Evolutionary conservation across 2,113 vertebrate species (phyloP).

Genomic region (Syngnathoides biaculeatus): DNA sequence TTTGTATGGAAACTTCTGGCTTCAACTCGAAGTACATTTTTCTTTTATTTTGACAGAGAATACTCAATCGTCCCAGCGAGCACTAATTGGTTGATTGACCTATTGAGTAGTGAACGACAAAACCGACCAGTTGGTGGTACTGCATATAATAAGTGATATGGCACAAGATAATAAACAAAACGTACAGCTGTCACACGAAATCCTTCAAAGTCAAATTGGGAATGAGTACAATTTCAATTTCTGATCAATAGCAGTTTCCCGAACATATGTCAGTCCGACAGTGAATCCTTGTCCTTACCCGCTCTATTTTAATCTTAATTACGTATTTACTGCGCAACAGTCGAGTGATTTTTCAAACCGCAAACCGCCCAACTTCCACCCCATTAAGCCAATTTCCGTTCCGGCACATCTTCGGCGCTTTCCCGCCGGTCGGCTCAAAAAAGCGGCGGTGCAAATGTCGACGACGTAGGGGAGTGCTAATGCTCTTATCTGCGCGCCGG

Average conservation of each 20-base stretch:
- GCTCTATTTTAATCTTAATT: background rate
- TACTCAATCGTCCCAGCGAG: too few species aligned
- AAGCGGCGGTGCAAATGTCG: conserved; percentile 39
- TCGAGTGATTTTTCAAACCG: conserved; percentile 27
- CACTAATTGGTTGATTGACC: background rate
- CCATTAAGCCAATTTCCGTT: conserved; percentile 32
- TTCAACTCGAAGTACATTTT: too few species aligned
- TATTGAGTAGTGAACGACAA: background rate
- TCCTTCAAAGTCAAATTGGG: background rate
- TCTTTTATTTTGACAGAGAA: too few species aligned
- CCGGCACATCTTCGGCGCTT: conserved; percentile 28
- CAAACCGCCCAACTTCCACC: background rate
- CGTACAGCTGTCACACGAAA: background rate
- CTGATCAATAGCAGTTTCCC: background rate
- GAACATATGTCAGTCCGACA: background rate
- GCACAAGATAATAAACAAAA: background rate
- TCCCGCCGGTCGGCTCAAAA: conserved; percentile 50
- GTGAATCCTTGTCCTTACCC: background rate
- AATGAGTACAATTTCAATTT: background rate
- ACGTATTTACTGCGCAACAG: conserved; percentile 42
- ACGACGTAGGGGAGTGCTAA: conserved; percentile 50
- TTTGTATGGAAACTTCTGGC: too few species aligned
- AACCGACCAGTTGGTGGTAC: background rate
- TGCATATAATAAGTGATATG: background rate
- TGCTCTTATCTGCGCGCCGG: conserved; percentile 64